Percentiles rank a stretch among this genome's conserved stretches.
These are phyloP conservation scores for Drosophila rellima DNA, from an alignment of 2,888 invertebrate species.

Conservation along the genomic window DNA sequence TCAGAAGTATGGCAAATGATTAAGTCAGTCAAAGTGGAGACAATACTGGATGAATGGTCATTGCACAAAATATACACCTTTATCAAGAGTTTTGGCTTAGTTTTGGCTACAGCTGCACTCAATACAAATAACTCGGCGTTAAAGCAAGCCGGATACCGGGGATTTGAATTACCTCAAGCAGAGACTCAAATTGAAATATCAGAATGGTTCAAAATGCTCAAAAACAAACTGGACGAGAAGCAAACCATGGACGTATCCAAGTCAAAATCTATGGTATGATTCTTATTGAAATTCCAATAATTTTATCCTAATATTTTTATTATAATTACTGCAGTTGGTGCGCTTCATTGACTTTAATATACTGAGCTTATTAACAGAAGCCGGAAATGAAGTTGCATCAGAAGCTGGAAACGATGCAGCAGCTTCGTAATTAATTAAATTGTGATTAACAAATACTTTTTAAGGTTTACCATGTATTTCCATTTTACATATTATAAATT, in stretches of 20 bases:
- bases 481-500: neutral
- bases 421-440: neutral
- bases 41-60: constrained; percentile 53
- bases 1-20: constrained; percentile 62
- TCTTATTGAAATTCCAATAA: neutral
- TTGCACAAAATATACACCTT: constrained; percentile 44
- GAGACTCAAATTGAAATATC: constrained; percentile 36
- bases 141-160: constrained; percentile 60
- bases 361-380: constrained; percentile 29
- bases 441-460: constrained; percentile 1
- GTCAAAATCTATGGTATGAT: constrained; percentile 39
- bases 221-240: constrained; percentile 49
- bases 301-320: neutral
- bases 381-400: constrained; percentile 30
- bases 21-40: constrained; percentile 28
- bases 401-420: constrained; percentile 34
- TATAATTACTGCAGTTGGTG: constrained; percentile 39
- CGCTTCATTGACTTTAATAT: constrained; percentile 64
- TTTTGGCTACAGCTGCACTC: constrained; percentile 49
- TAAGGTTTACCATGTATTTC: constrained; percentile 11
- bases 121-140: constrained; percentile 47
- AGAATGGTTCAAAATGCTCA: constrained; percentile 56
- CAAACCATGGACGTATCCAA: constrained; percentile 30
- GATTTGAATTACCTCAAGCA: constrained; percentile 56
- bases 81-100: constrained; percentile 49